Percentiles rank a stretch among this genome's conserved stretches.
These are phyloP conservation scores for Pangasius sanitwongsei DNA, from an alignment of 2,797 vertebrate genomes.

Conservation along the genomic window DNA sequence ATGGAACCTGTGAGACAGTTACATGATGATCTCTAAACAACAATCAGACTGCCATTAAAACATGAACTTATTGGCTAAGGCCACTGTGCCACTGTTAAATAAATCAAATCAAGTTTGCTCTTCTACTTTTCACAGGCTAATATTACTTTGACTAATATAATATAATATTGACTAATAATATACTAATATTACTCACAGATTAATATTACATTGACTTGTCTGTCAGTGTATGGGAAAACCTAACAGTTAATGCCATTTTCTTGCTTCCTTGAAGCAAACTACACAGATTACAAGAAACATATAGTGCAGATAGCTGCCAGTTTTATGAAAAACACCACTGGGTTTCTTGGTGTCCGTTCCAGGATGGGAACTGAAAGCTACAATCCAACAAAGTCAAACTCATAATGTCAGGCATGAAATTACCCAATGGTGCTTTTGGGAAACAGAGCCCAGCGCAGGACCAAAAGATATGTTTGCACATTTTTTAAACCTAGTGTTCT, in stretches of 20 bases:
- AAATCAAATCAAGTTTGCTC: not conserved
- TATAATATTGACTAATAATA: no score
- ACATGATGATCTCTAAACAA: not conserved
- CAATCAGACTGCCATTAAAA: not conserved
- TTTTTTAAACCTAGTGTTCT: not conserved
- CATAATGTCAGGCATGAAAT: conserved; percentile 32
- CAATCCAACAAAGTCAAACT: not conserved
- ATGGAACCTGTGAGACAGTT: not conserved
- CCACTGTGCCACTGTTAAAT: not conserved
- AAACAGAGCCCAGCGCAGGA: conserved; percentile 6
- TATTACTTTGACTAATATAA: no score
- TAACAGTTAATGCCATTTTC: not conserved
- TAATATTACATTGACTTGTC: no score
- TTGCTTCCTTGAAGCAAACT: not conserved
- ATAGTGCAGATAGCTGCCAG: not conserved
- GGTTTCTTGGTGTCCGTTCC: not conserved
- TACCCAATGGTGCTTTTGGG: conserved; percentile 9
- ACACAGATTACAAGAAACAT: not conserved
- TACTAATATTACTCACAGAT: no score
- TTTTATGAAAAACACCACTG: not conserved
- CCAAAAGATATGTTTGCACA: not conserved
- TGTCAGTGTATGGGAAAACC: no score
- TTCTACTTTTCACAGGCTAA: not conserved
- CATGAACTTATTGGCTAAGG: not conserved
- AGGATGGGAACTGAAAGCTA: not conserved